Evolutionary conservation across 2,888 invertebrate species (phyloP), one percentile per base, ranked within the genome.

Genomic region (Cremastinae sp.): DNA sequence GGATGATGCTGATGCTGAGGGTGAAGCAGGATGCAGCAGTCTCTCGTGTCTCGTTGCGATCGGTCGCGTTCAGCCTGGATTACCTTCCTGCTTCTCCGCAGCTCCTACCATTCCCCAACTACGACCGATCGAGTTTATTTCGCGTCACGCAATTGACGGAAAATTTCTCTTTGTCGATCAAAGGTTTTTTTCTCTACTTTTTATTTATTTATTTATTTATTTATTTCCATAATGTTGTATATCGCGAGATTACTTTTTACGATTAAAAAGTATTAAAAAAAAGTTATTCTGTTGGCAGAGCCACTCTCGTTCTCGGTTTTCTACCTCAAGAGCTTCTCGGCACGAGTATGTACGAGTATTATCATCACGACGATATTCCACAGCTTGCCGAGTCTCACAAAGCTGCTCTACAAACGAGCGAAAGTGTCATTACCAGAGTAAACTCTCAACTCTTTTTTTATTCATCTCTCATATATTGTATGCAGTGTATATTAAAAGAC

Each of bases 81-180:
- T 88, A 77, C 79, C 86, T 58, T 80, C 69, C 74, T n/a, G n/a
- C n/a, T 38, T 74, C 4, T 69, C 74, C 12, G 47, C 82, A 62
- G 83, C 83, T 47, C 87, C 88, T 73, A 83, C 84, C 41, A 88
- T 88, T 77, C 88, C 93, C 2, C 92, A 92, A 79, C 91, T 93
- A 0, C 90, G 93, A 20, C 92, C 92, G 1, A 92, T 96, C 34
- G 94, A 95, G 86, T 98, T 96, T 88, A 93, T 95, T 51, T 97
- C 97, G 0, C 91, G 97, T 0, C 96, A 97, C 87, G 94, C 96
- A 0, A 92, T 95, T 64, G 98, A 98, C 87, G 97, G 97, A 3
- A 98, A 97, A 90, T 97, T 97, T 90, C 91, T 97, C 2, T 97
- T 96, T 87, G 95, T 97, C 2, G 98, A 98, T 89, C 97, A 97